Conservation (phyloP, 2,113 vertebrate genomes). For the Podilymbus podiceps region DNA sequence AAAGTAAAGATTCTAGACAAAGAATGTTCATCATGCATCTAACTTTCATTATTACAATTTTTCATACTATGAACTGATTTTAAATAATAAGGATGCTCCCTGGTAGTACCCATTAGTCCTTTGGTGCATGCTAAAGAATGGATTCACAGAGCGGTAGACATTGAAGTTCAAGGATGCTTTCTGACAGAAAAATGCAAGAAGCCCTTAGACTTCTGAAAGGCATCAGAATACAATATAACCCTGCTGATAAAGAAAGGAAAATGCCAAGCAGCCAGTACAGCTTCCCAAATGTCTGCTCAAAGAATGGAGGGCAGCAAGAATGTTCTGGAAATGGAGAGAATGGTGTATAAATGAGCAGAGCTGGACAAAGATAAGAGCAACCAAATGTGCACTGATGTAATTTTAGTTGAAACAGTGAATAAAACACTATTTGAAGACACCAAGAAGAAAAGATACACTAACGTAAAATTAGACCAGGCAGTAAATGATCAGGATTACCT, state of each 20-base stretch:
- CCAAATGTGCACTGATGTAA: not conserved
- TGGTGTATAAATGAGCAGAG: not conserved
- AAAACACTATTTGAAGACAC: not conserved
- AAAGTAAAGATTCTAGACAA: not conserved
- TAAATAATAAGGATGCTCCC: not conserved
- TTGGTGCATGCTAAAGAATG: not conserved
- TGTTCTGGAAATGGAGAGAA: not conserved
- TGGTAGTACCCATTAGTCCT: not conserved
- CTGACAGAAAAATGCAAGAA: not conserved
- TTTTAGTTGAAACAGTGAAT: not conserved
- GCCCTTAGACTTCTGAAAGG: not conserved
- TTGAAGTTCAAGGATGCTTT: conserved; percentile 5
- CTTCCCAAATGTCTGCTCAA: not conserved
- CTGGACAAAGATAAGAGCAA: not conserved
- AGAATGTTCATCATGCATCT: not conserved
- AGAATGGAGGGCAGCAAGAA: not conserved
- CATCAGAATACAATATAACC: not conserved
- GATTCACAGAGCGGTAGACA: not conserved
- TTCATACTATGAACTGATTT: not conserved
- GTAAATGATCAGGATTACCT: not conserved
- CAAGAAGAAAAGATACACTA: not conserved
- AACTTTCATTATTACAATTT: not conserved
- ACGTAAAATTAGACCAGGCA: not conserved
- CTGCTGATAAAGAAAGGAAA: conserved; percentile 25
- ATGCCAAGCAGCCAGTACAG: not conserved